Percentiles rank a stretch among this genome's conserved stretches.
Evolutionary conservation across 2,113 vertebrate species (phyloP).

Genomic region (Leptobrachium ailaonicum): DNA sequence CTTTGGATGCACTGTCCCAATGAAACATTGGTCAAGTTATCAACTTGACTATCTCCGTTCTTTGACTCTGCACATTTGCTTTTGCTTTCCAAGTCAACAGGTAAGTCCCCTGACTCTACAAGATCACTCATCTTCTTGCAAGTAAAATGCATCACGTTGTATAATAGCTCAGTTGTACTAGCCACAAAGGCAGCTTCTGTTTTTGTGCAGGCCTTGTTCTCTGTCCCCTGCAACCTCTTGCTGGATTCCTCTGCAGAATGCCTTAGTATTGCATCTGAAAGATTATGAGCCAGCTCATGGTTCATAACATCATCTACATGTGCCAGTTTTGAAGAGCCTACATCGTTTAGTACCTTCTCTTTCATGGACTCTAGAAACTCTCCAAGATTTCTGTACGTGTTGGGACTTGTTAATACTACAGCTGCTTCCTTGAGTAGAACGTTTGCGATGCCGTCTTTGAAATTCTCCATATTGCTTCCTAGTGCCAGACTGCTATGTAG

Average conservation of each 20-base stretch:
- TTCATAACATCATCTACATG: conserved; percentile 66
- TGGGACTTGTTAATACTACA: conserved; percentile 74
- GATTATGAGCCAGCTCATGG: conserved; percentile 81
- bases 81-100: conserved; percentile 44
- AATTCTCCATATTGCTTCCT: conserved; percentile 73
- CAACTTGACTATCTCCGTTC: conserved; percentile 43
- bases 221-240: conserved; percentile 63
- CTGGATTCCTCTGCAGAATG: conserved; percentile 82
- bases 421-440: conserved; percentile 81
- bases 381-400: conserved; percentile 72
- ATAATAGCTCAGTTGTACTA: conserved; percentile 80
- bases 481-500: conserved; percentile 72
- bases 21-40: conserved; percentile 13
- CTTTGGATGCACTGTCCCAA: conserved; percentile 29
- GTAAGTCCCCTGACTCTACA: conserved; percentile 62
- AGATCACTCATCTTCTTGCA: conserved; percentile 82
- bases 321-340: conserved; percentile 70
- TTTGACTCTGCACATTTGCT: conserved; percentile 45
- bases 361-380: conserved; percentile 82
- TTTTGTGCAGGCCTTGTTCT: conserved; percentile 48
- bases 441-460: conserved; percentile 80
- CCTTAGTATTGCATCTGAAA: conserved; percentile 83
- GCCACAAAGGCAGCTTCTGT: conserved; percentile 74
- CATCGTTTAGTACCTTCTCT: conserved; percentile 76
- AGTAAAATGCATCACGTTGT: conserved; percentile 80